Conservation (phyloP, 1,140 invertebrate species). For the Eulimnadia texana region DNA sequence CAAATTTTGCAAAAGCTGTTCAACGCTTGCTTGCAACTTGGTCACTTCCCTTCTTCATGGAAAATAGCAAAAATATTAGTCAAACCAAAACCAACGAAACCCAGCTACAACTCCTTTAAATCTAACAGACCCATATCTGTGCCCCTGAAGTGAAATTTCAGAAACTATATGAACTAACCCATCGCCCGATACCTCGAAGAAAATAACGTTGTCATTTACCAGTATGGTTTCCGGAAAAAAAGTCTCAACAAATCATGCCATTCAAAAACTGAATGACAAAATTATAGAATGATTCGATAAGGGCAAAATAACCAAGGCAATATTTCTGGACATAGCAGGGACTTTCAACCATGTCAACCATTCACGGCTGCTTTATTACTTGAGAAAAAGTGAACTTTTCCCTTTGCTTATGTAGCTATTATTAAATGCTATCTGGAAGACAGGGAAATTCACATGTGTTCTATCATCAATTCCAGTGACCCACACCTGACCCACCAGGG, state of each 20-base stretch:
- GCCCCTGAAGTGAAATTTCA: not conserved
- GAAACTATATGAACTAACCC: not conserved
- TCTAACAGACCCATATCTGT: conserved; percentile 1
- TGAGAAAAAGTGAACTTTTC: not conserved
- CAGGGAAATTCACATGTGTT: not conserved
- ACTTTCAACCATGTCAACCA: conserved; percentile 1
- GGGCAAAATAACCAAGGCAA: not conserved
- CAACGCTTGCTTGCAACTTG: not conserved
- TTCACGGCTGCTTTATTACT: not conserved
- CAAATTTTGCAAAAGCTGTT: not conserved
- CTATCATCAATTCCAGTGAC: not conserved
- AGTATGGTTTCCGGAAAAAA: not conserved
- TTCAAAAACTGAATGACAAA: not conserved
- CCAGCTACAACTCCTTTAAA: not conserved
- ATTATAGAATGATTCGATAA: not conserved
- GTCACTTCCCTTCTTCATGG: not conserved
- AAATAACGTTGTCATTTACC: not conserved
- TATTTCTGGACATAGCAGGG: not conserved
- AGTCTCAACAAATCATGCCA: not conserved
- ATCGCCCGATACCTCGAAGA: no score
- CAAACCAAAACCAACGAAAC: not conserved
- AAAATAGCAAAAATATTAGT: not conserved
- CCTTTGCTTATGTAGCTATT: not conserved
- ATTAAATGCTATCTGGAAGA: not conserved
- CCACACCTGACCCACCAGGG: not conserved